These are phyloP conservation scores for Lasius fuliginosus DNA, from an alignment of 2,888 invertebrate genomes.

Conservation along the genomic window DNA sequence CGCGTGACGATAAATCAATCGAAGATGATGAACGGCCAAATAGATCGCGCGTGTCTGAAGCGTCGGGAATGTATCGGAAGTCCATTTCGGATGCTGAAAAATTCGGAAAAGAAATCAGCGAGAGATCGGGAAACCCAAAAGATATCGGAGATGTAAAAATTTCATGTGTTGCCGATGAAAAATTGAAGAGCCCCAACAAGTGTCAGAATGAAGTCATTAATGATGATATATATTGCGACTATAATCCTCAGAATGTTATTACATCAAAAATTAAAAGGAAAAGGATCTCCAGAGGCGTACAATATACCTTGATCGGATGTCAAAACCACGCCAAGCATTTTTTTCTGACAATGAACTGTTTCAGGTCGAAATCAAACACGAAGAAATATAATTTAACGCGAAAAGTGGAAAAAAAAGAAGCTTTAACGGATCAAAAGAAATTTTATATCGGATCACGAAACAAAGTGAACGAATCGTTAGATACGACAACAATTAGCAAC, in stretches of 20 bases:
- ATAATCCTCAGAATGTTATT: not conserved
- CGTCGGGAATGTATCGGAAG: slow-evolving; percentile 28
- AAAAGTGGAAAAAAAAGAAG: not conserved
- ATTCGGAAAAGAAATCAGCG: slow-evolving; percentile 5
- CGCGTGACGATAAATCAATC: slow-evolving; percentile 47
- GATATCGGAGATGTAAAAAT: not conserved
- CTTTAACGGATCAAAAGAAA: not conserved
- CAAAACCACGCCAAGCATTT: slow-evolving; percentile 34
- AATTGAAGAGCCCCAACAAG: not conserved
- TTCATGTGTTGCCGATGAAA: not conserved
- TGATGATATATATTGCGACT: not conserved
- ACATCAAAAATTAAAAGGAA: slow-evolving; percentile 57
- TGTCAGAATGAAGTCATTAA: not conserved
- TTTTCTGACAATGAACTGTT: slow-evolving; percentile 58
- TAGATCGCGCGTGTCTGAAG: slow-evolving; percentile 30
- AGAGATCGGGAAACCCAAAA: not conserved
- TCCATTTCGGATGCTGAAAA: slow-evolving; percentile 38
- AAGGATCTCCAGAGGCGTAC: slow-evolving; percentile 74
- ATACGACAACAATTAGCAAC: not conserved
- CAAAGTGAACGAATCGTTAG: not conserved
- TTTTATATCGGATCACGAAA: not conserved
- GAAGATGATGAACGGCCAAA: slow-evolving; percentile 49
- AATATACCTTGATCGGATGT: slow-evolving; percentile 54
- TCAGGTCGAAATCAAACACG: slow-evolving; percentile 44
- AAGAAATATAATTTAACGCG: slow-evolving; percentile 36